A percentile compares a stretch with the other conserved stretches of the same genome.
phyloP scores from a whole-genome alignment of 2,888 invertebrate species.

The Artemia sinica region DNA sequence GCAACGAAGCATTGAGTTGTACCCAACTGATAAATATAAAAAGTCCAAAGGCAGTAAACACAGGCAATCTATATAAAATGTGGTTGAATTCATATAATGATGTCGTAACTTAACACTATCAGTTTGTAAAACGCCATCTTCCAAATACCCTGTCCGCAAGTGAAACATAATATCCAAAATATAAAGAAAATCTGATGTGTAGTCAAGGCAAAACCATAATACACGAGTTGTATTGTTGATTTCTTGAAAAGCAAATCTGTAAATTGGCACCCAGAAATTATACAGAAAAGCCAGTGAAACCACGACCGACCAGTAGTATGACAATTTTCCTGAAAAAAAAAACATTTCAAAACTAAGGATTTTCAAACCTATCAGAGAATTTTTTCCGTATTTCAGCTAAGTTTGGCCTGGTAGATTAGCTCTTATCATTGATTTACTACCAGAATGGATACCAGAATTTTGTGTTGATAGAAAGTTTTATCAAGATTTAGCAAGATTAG shows the following conservation, averaged over 20 bases:
- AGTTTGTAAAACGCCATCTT: constrained; percentile 93
- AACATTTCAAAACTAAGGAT: not conserved
- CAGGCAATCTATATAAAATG: constrained; percentile 95
- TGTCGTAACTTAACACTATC: constrained; percentile 79
- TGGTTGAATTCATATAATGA: constrained; percentile 94
- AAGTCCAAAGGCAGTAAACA: constrained; percentile 93
- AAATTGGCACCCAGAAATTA: constrained; percentile 95
- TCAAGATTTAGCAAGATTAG: too few relatives aligned
- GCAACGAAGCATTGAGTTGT: constrained; percentile 80
- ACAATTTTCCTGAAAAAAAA: constrained; percentile 41
- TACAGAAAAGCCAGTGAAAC: constrained; percentile 88
- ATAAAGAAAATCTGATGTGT: constrained; percentile 88
- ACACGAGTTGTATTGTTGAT: constrained; percentile 53
- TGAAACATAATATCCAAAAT: constrained; percentile 89
- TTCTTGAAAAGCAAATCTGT: constrained; percentile 88
- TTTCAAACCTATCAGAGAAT: too few relatives aligned
- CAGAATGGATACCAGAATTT: too few relatives aligned
- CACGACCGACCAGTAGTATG: constrained; percentile 94
- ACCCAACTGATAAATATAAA: constrained; percentile 87
- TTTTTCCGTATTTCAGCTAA: too few relatives aligned
- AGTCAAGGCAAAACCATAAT: constrained; percentile 93
- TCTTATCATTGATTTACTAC: too few relatives aligned
- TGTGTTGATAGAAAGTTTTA: too few relatives aligned
- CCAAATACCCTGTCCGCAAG: constrained; percentile 89
- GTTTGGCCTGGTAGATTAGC: too few relatives aligned